Evolutionary conservation across 2,113 vertebrate genomes (phyloP), one percentile per base, ranked within the genome.

Genomic region (Pyrgilauda ruficollis): DNA sequence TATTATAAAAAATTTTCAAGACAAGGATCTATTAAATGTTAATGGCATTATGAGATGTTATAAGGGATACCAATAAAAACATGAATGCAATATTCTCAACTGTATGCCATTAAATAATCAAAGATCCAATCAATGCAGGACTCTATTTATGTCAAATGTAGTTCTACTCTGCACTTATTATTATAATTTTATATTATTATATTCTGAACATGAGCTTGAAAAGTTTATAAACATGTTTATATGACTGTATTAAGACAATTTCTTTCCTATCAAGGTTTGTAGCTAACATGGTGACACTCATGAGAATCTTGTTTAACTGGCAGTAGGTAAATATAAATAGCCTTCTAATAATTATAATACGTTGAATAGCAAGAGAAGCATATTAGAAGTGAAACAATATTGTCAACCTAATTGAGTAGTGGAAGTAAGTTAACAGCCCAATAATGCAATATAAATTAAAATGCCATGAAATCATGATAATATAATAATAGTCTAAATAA

Each of bases 371-470:
- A 76, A 91, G 78, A 64, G 69, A 96, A 97, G 58, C 16, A 18
- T 81, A 94, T 97, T 96, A 93, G 63, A 94, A 93, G 46, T 94
- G 94, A 97, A 96, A 97, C 90, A 94, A 94, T 95, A 95, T 95
- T 90, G 61, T 83, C 88, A 92, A 44, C 86, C 72, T 97, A 97
- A 97, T 94, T 96, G 95, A 96, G 93, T 96, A 95, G 77, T 88
- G 62, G 81, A 96, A 97, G 91, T 89, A 84, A 94, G 91, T 96
- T 97, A 97, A 96, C 90, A 91, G 94, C 80, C 75, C 85, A 96
- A 95, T 95, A 96, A 97, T 87, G 88, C 47, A 95, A 92, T 97
- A 97, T 96, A 96, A 97, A 96, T 97, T 97, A 96, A 96, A 96
- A 97, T 93, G 78, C 93, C 94, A 96, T 93, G 94, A 97, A 97